These are phyloP conservation scores for Amblyornis subalaris DNA, from an alignment of 2,113 vertebrate genomes.

Conservation along the genomic window DNA sequence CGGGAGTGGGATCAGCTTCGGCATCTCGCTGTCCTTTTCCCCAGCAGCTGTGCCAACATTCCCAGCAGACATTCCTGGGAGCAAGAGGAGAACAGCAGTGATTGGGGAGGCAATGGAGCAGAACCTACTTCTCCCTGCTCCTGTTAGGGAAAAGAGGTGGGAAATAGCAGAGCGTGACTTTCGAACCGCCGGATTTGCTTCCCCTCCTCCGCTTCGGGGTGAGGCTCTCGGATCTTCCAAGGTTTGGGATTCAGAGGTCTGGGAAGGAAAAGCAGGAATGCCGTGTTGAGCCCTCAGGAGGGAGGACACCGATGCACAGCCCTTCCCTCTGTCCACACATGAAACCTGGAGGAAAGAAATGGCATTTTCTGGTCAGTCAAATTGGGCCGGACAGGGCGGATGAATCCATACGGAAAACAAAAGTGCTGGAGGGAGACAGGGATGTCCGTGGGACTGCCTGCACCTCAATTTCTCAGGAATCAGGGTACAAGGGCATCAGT, in stretches of 20 bases:
- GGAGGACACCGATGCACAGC: rapidly evolving
- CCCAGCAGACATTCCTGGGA: neutral
- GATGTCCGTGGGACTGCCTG: neutral
- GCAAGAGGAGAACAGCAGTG: neutral
- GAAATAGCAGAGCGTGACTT: neutral
- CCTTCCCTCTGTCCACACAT: rapidly evolving
- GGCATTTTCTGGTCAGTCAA: rapidly evolving
- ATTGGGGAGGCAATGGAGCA: neutral
- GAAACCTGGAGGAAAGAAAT: neutral
- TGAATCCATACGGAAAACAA: rapidly evolving
- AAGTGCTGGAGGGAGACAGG: neutral
- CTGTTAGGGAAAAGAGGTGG: neutral
- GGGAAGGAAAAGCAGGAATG: neutral
- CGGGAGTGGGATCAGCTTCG: neutral
- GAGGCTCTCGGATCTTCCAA: neutral
- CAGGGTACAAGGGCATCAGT: neutral
- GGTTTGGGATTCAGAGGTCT: neutral
- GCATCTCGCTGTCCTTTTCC: rapidly evolving
- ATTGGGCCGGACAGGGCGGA: no score
- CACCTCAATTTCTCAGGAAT: neutral
- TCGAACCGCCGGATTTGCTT: neutral
- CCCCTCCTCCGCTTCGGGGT: neutral
- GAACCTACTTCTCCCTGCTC: neutral
- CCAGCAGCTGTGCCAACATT: neutral
- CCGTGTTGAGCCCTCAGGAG: neutral